Base-by-base conservation (phyloP, 2,113 vertebrate genomes). In the Melanerpes aurifrons region DNA sequence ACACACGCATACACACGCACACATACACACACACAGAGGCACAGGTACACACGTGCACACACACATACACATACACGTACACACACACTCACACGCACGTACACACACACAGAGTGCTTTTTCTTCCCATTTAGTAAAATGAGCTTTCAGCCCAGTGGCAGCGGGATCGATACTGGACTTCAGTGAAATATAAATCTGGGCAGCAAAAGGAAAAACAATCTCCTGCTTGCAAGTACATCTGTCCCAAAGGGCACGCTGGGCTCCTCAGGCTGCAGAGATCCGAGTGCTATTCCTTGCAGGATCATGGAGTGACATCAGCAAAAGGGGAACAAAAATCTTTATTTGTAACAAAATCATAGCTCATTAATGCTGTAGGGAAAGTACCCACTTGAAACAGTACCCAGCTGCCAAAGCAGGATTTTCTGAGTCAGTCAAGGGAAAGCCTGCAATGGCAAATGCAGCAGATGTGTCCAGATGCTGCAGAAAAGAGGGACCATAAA, bases 61-160 rank as follows among this genome's bases (percentile, higher is more conserved):
- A 6, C 43, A 43, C 43, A 43, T 14, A 43, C 43, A 43, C 13
- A 43, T 15, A 5, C 43, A 43, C 43, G 5, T 15, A 43, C 43
- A 43, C 43, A 15, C 43, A 43, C 13, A 5, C 43, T 11, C 43
- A 11, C 43, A 43, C 43, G 15, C 43, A 14, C 43, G 13, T 15
- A 43, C 43, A 43, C 43, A 15, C 43, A 14, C 43, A 45, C 43
- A 45, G 43, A 45, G 43, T 45, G 64, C 67, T 61, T 87, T 87
- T 93, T 76, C 94, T 47, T 94, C 68, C 76, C 87, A 25, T 91
- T 95, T 96, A 95, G 96, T 96, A 93, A 97, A 95, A 94, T n/a
- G 90, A 96, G 89, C 79, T 90, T 78, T 92, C 90, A 76, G 78
- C 69, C 67, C 89, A 78, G 87, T 21, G 3, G 80, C 76, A 63